Conservation (phyloP, 2,888 invertebrate genomes). For the Rosalia funebris region DNA sequence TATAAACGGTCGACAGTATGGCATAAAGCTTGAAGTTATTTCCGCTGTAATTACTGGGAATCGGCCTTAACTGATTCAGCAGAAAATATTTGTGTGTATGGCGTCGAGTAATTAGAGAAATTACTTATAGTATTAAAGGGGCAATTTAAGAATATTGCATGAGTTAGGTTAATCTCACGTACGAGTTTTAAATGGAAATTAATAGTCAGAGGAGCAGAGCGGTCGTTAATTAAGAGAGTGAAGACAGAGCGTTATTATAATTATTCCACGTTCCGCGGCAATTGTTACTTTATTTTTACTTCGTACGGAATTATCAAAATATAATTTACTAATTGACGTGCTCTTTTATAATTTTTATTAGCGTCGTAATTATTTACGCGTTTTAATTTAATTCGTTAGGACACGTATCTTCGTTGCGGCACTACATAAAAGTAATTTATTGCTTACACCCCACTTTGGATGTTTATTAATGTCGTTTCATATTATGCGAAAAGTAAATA, state of each 20-base stretch:
- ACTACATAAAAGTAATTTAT: constrained; percentile 1
- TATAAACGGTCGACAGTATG: too few species aligned
- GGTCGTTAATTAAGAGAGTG: constrained; percentile 47
- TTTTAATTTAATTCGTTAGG: constrained; percentile 6
- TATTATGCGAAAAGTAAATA: too few species aligned
- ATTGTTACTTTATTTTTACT: constrained; percentile 46
- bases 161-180: constrained; percentile 45
- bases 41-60: too few species aligned
- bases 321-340: constrained; percentile 39
- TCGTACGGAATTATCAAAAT: constrained; percentile 37
- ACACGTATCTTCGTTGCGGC: constrained; percentile 5
- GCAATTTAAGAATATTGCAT: constrained; percentile 49
- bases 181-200: constrained; percentile 48
- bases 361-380: neutral
- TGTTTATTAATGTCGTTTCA: too few species aligned
- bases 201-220: constrained; percentile 45
- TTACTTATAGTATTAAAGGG: constrained; percentile 42
- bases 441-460: neutral
- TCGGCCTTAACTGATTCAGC: too few species aligned
- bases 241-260: constrained; percentile 50
- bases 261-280: constrained; percentile 45
- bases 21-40: too few species aligned
- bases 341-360: constrained; percentile 26
- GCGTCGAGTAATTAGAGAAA: too few species aligned
- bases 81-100: too few species aligned